These are phyloP conservation scores for Rana temporaria DNA, from an alignment of 2,113 vertebrate genomes.

Conservation along the genomic window DNA sequence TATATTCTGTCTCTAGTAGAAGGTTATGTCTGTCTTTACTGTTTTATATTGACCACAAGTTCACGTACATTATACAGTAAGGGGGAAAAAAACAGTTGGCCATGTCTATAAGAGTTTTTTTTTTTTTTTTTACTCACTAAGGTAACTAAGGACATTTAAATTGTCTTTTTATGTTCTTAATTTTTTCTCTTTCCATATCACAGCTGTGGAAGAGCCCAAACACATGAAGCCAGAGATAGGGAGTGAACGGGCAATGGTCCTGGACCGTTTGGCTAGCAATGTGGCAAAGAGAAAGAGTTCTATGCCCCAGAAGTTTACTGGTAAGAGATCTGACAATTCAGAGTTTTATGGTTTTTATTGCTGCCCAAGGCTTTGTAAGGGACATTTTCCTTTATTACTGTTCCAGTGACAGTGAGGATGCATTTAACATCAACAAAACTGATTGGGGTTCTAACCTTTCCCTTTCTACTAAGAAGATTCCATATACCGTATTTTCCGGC, in stretches of 20 bases:
- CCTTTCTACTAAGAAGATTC: too few relatives aligned
- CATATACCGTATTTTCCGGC: too few relatives aligned
- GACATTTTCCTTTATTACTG: too few relatives aligned
- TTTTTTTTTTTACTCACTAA: too few relatives aligned
- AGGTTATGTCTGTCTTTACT: conserved; percentile 25
- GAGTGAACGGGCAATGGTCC: conserved; percentile 87
- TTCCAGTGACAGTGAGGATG: too few relatives aligned
- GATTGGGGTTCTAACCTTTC: too few relatives aligned
- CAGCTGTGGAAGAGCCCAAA: conserved; percentile 79
- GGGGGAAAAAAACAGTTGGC: too few relatives aligned
- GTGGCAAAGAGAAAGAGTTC: conserved; percentile 94
- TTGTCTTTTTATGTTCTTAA: conserved; percentile 27
- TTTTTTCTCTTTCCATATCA: conserved; percentile 57
- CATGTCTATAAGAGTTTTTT: too few relatives aligned
- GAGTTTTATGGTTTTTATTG: too few relatives aligned
- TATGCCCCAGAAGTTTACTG: conserved; percentile 95
- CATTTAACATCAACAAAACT: too few relatives aligned
- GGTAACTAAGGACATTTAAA: too few relatives aligned
- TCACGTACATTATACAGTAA: conserved; percentile 50
- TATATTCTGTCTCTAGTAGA: conserved; percentile 17
- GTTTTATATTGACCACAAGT: conserved; percentile 65
- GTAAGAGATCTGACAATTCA: conserved; percentile 74
- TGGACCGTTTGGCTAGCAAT: conserved; percentile 93
- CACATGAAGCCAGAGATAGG: conserved; percentile 86
- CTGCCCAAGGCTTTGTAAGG: too few relatives aligned